These are phyloP conservation scores for Acheta domesticus DNA, from an alignment of 2,888 invertebrate species.

Conservation along the genomic window DNA sequence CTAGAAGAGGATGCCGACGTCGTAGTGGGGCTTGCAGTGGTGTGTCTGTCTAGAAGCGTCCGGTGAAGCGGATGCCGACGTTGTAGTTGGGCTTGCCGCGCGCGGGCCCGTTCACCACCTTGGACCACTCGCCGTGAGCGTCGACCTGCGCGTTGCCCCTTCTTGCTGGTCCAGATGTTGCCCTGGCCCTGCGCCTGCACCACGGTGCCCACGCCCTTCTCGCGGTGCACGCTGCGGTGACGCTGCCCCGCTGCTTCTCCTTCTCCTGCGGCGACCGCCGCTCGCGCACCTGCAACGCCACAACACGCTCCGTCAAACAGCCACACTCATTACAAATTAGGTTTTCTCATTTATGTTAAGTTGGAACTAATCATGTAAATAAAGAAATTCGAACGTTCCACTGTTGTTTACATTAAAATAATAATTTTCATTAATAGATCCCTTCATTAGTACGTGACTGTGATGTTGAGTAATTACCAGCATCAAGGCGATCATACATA, in stretches of 20 bases:
- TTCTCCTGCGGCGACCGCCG: background rate
- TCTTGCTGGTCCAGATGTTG: slow-evolving; percentile 28
- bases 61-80: slow-evolving; percentile 22
- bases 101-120: slow-evolving; percentile 22
- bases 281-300: background rate
- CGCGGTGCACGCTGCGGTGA: slow-evolving; percentile 23
- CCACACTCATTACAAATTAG: too few species aligned
- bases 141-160: too few species aligned
- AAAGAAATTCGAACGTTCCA: too few species aligned
- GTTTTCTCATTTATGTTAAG: too few species aligned
- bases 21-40: background rate
- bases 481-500: too few species aligned
- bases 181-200: slow-evolving; percentile 28
- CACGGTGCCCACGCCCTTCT: slow-evolving; percentile 24
- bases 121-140: slow-evolving; percentile 27
- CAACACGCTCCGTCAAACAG: too few species aligned
- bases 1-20: too few species aligned
- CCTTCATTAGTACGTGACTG: too few species aligned
- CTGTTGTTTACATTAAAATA: too few species aligned
- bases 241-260: background rate
- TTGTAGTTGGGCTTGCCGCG: slow-evolving; percentile 18
- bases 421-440: too few species aligned
- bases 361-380: too few species aligned
- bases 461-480: too few species aligned
- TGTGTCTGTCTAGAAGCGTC: background rate